These are phyloP conservation scores for Gallinago solitaria DNA, from an alignment of 2,797 vertebrate genomes.

Conservation along the genomic window DNA sequence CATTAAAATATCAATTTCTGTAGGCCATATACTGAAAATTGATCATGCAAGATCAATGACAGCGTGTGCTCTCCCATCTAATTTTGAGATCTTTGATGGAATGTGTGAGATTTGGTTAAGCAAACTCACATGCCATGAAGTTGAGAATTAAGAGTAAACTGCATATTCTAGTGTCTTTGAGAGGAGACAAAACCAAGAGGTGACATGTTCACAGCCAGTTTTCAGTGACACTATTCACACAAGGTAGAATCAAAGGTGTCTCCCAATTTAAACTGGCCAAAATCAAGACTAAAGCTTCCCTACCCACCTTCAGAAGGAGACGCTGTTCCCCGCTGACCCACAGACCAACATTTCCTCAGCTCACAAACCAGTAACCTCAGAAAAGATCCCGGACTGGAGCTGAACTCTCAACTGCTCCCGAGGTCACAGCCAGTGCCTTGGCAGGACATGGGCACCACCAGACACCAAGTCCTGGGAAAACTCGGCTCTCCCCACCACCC, in stretches of 20 bases:
- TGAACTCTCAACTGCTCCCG: not conserved
- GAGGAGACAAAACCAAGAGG: not conserved
- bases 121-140: not conserved
- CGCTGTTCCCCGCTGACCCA: not conserved
- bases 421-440: not conserved
- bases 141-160: not conserved
- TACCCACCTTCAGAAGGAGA: rapidly evolving
- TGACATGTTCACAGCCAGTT: rapidly evolving
- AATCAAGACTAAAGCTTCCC: rapidly evolving
- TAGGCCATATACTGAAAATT: not conserved
- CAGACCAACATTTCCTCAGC: not conserved
- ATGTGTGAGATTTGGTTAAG: not conserved
- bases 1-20: rapidly evolving
- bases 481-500: not conserved
- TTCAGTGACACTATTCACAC: not conserved
- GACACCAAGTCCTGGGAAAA: not conserved
- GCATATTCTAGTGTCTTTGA: not conserved
- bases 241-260: not conserved
- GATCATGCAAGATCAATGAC: not conserved
- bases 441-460: not conserved
- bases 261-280: not conserved
- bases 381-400: not conserved
- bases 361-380: not conserved
- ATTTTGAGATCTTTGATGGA: not conserved
- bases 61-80: not conserved